Base-by-base conservation (phyloP, 2,113 vertebrate genomes). In the Columba livia region DNA sequence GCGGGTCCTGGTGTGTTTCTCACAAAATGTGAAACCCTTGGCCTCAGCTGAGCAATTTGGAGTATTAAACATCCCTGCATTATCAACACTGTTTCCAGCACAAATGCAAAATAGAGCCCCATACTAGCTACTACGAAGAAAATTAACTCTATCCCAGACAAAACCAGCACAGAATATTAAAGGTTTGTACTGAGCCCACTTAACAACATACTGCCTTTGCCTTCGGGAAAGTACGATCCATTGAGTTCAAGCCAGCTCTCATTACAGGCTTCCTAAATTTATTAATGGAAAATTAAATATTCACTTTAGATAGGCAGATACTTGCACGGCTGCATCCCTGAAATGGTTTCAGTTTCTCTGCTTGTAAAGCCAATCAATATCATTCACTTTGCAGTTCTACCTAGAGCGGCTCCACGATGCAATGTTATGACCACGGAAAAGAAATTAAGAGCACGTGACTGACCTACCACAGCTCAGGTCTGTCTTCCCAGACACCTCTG, bases 361-460 rank as follows among this genome's bases (percentile, higher is more conserved):
- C 51, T 42, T 61, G 56, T 70, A 91, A 80, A 56, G 44, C 40
- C 10, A 19, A 42, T 9, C 1, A 0, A 10, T 29, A 29, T 3
- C 6, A 17, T 38, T 66, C 0, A 0, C 21, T 61, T 50, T 44
- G 53, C 71, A 34, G 36, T 2, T 5, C 47, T 29, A 24, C 54
- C 26, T 29, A 3, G 47, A 25, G 24, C 2, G 5, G 57, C 58
- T 87, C 67, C 17, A 4, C 10, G 11, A 7, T 36, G 25, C 7
- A 3, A 62, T 19, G 10, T 62, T 62, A 32, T 5, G 32, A 47
- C 21, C 32, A 25, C 2, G 12, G 57, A 62, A 70, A 44, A 0
- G 4, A 74, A n/a, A 50, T 1, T 2, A 83, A 34, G 28, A 60
- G n/a, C 28, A 6, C 0, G 1, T 15, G 66, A 17, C 20, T 67